Percentiles rank a stretch among this genome's conserved stretches.
These are phyloP conservation scores for Agraylea sexmaculata DNA, from an alignment of 1,140 invertebrate genomes.

Conservation along the genomic window DNA sequence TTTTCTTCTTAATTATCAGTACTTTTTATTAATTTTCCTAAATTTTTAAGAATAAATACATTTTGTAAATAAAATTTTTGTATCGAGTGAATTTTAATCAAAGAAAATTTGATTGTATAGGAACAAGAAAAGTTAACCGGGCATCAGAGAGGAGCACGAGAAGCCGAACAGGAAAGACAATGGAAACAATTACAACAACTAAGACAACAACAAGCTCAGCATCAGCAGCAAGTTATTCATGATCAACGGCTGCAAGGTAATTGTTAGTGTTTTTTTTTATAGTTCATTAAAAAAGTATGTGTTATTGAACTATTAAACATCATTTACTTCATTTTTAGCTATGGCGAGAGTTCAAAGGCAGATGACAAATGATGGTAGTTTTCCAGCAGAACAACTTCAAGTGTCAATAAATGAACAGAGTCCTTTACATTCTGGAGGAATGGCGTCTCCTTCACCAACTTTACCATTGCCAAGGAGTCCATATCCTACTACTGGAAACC, in stretches of 20 bases:
- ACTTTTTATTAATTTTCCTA: neutral
- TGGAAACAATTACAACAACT: conserved; percentile 79
- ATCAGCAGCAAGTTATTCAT: conserved; percentile 68
- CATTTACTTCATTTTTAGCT: conserved; percentile 26
- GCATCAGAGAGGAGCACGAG: conserved; percentile 46
- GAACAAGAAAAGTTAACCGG: conserved; percentile 54
- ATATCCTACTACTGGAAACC: conserved; percentile 6
- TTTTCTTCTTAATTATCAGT: conserved; percentile 1
- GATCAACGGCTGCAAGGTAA: conserved; percentile 63
- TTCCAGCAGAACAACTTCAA: conserved; percentile 43
- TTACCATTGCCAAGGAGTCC: conserved; percentile 17
- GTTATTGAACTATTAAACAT: conserved; percentile 1
- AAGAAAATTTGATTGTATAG: conserved; percentile 34
- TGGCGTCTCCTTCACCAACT: conserved; percentile 16
- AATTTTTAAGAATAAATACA: too few species aligned
- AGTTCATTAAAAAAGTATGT: conserved; percentile 1
- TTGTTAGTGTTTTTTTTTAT: too few species aligned
- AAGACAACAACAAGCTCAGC: conserved; percentile 66
- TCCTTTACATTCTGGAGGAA: conserved; percentile 15
- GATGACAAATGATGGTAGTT: conserved; percentile 33
- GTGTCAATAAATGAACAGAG: conserved; percentile 33
- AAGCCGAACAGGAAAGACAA: conserved; percentile 72
- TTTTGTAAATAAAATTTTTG: too few species aligned
- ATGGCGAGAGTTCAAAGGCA: conserved; percentile 45
- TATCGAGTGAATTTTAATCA: conserved; percentile 6